Base-by-base conservation (phyloP, 1,140 invertebrate genomes). In the Philopotamus ludificatus region DNA sequence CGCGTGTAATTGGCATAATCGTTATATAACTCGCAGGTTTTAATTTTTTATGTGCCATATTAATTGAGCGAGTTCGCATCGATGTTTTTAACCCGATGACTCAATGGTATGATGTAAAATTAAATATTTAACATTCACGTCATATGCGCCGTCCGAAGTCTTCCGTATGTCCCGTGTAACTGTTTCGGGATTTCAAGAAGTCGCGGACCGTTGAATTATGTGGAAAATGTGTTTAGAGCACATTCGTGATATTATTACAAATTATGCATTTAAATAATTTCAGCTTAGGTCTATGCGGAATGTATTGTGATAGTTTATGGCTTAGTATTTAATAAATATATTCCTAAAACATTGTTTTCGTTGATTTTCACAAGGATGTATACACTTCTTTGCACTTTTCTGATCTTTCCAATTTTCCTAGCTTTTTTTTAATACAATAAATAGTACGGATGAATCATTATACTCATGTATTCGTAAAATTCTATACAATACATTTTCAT, bases 171-270 rank as follows among this genome's bases (percentile, higher is more conserved):
- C 51, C 51, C 28, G 20, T 12, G 15, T 60, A 60, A 60, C 57
- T 60, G 57, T 60, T 47, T 49, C 42, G 42, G 57, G 21, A 28
- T 45, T 42, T 47, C 47, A 42, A 28, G 54, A 57, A 57, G 34
- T 26, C n/a, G 4, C 16, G 42, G 23, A 9, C 28, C 7, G 15
- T 47, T 47, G 57, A 60, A 60, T 60, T 47, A 26, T 26, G 20
- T 16, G 28, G 21, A 60, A 47, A 60, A 22, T 10, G 10, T 42
- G 55, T 58, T 23, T 58, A 41, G 18, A 10, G 28, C 21, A 47
- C 47, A 16, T 26, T 47, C 44, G 57, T 60, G 57, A 60, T 60
- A 26, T 34, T 9, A 60, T 23, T 60, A 20, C 57, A 16, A 47
- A 60, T 42, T 23, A 47, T 16, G 4, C 28, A 34, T 7, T 34